A percentile compares a stretch with the other conserved stretches of the same genome.
Conservation (phyloP, 2,797 vertebrate genomes). For the Poecilia wingei region DNA sequence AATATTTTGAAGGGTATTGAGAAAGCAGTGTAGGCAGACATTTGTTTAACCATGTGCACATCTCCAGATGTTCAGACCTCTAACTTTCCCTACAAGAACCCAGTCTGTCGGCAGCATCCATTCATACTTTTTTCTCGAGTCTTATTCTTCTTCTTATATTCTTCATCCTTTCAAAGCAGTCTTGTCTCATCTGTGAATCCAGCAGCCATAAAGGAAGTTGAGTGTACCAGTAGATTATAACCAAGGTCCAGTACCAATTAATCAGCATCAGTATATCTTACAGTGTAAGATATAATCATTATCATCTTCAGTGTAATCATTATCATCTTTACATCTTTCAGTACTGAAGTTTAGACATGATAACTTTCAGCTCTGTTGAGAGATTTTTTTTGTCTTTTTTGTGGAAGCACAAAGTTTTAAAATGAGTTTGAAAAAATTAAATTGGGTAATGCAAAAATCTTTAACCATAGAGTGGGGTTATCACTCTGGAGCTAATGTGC, state of each 20-base stretch:
- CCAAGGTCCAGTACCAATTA: slow-evolving; percentile 55
- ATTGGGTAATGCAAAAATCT: slow-evolving; percentile 54
- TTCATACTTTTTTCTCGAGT: slow-evolving; percentile 51
- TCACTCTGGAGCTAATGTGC: slow-evolving; percentile 40
- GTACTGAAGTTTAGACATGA: slow-evolving; percentile 37
- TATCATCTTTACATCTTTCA: slow-evolving; percentile 37
- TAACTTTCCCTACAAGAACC: slow-evolving; percentile 62
- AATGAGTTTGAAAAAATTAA: slow-evolving; percentile 51
- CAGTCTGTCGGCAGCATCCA: slow-evolving; percentile 47
- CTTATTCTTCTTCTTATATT: slow-evolving; percentile 70
- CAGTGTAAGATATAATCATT: slow-evolving; percentile 20
- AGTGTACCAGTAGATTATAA: slow-evolving; percentile 66
- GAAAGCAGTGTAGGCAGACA: slow-evolving; percentile 85
- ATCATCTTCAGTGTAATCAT: slow-evolving; percentile 39
- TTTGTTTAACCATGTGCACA: slow-evolving; percentile 71
- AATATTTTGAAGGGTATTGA: slow-evolving; percentile 71
- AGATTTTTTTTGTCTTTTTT: slow-evolving; percentile 9
- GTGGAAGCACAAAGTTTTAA: slow-evolving; percentile 5
- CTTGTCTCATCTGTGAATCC: slow-evolving; percentile 67
- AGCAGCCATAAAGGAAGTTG: slow-evolving; percentile 62
- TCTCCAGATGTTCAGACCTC: slow-evolving; percentile 81
- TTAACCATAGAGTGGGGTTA: slow-evolving; percentile 50
- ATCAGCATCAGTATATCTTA: slow-evolving; percentile 42
- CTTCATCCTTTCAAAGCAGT: slow-evolving; percentile 61
- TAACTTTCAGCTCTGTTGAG: slow-evolving; percentile 27